These are phyloP conservation scores for Tragelaphus buxtoni DNA, from an alignment of 2,113 vertebrate genomes.

Conservation along the genomic window DNA sequence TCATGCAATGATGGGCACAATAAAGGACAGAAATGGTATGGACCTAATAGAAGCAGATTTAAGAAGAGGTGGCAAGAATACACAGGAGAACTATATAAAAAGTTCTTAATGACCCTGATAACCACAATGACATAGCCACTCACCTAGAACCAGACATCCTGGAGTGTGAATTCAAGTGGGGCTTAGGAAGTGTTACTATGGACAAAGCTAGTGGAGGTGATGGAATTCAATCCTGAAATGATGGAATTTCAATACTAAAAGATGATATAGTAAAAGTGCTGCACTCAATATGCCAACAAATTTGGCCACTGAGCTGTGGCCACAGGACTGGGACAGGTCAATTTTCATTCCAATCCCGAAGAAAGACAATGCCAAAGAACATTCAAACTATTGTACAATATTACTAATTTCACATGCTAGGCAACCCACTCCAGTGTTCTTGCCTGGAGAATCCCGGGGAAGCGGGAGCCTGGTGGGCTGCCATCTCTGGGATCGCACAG, in stretches of 20 bases:
- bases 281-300: neutral
- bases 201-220: neutral
- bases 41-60: neutral
- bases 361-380: neutral
- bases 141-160: neutral
- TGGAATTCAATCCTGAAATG: neutral
- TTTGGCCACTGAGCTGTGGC: neutral
- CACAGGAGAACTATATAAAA: neutral
- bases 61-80: neutral
- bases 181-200: neutral
- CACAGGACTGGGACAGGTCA: neutral
- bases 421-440: too few relatives aligned
- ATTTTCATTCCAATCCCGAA: neutral
- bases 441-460: too few relatives aligned
- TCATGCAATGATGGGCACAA: neutral
- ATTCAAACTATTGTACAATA: neutral
- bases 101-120: neutral
- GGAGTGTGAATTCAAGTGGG: neutral
- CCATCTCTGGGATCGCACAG: too few relatives aligned
- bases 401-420: neutral
- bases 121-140: neutral
- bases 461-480: too few relatives aligned
- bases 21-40: neutral
- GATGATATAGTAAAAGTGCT: neutral
- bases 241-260: neutral